Conservation (phyloP, 2,797 vertebrate species). For the Peromyscus aztecus region DNA sequence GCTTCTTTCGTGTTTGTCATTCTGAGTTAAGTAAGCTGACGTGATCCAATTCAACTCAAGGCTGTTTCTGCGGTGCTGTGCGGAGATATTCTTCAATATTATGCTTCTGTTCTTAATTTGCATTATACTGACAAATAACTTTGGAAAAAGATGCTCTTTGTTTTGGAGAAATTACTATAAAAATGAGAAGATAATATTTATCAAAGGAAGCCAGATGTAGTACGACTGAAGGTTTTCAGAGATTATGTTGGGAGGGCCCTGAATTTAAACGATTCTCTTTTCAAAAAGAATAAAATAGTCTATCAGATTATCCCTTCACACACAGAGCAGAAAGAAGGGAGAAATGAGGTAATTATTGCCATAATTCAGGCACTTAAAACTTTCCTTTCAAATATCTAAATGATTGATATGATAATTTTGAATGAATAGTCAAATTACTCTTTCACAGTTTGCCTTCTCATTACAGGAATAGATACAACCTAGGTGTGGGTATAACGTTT, state of each 20-base stretch:
- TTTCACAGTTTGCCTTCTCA: conserved; percentile 81
- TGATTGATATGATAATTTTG: conserved; percentile 85
- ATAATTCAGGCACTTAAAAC: conserved; percentile 81
- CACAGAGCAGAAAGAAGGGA: conserved; percentile 66
- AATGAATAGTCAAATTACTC: conserved; percentile 83
- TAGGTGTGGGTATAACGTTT: conserved; percentile 74
- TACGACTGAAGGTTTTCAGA: conserved; percentile 70
- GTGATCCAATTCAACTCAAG: conserved; percentile 85
- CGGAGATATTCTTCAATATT: conserved; percentile 80
- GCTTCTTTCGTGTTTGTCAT: conserved; percentile 85
- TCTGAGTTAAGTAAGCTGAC: conserved; percentile 85
- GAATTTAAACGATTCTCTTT: conserved; percentile 74
- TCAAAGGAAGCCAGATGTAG: conserved; percentile 81
- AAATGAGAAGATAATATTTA: conserved; percentile 85
- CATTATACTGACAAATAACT: conserved; percentile 86
- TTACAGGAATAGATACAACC: conserved; percentile 71
- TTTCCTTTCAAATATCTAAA: conserved; percentile 80
- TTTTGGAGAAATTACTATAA: conserved; percentile 81
- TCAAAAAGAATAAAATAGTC: conserved; percentile 69
- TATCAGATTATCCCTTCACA: conserved; percentile 78
- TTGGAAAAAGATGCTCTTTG: conserved; percentile 81
- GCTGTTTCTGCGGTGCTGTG: conserved; percentile 82
- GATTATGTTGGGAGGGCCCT: conserved; percentile 65
- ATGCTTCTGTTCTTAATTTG: conserved; percentile 87
- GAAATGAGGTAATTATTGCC: conserved; percentile 79